Evolutionary conservation across 2,797 vertebrate species (phyloP).

Genomic region (Ispidina picta): DNA sequence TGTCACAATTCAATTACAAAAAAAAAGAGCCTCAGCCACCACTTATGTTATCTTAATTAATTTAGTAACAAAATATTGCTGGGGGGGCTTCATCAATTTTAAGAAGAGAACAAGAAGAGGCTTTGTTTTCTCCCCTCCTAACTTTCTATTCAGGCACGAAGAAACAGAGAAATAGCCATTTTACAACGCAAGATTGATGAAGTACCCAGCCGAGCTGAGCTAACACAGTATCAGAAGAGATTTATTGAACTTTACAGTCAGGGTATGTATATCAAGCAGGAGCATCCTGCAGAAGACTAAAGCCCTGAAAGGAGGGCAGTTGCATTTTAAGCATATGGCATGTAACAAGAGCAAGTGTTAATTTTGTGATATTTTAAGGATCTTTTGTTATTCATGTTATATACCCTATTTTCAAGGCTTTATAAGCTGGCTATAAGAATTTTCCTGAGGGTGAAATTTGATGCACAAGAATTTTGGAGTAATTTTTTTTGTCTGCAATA

Average conservation of each 20-base stretch:
- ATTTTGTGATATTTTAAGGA: neutral
- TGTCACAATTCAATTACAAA: neutral
- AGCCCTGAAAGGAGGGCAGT: neutral
- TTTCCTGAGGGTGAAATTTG: neutral
- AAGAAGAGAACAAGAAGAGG: constrained; percentile 55
- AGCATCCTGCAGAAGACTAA: constrained; percentile 3
- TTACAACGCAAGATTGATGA: constrained; percentile 97
- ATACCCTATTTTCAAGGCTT: neutral
- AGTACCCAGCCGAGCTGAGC: constrained; percentile 93
- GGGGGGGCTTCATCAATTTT: constrained; percentile 37
- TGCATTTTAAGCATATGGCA: neutral
- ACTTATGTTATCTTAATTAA: neutral
- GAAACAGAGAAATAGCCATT: constrained; percentile 96
- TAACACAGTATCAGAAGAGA: constrained; percentile 98
- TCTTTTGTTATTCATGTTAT: neutral
- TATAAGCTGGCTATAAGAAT: neutral
- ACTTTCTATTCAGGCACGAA: constrained; percentile 86
- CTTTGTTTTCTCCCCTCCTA: constrained; percentile 40
- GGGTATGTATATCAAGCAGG: constrained; percentile 80
- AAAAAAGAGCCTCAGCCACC: neutral
- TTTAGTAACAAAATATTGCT: constrained; percentile 14
- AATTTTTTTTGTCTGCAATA: neutral
- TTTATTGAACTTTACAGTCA: constrained; percentile 98
- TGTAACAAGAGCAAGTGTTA: neutral
- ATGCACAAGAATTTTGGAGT: neutral